These are phyloP conservation scores for Avahi laniger DNA, from an alignment of 2,797 vertebrate species.

Conservation along the genomic window DNA sequence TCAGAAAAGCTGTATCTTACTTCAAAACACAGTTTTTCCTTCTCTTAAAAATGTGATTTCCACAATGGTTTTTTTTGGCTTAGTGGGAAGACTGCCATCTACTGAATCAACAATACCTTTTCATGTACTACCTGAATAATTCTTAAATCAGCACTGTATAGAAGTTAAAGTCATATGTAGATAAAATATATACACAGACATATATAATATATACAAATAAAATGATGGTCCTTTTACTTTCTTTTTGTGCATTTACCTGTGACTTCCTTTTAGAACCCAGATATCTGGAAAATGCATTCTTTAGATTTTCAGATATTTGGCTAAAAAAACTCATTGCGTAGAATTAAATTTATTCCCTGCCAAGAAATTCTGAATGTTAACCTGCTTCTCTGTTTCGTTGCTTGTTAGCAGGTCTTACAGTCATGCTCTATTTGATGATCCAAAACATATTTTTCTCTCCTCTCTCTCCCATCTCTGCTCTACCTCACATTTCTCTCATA, in stretches of 20 bases:
- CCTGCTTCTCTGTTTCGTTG: accelerated
- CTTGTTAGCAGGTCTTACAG: background rate
- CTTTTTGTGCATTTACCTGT: background rate
- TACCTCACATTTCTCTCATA: background rate
- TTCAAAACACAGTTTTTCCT: constrained; percentile 9
- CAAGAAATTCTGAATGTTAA: background rate
- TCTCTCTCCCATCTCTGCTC: background rate
- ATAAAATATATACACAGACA: background rate
- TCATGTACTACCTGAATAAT: background rate
- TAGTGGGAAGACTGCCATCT: constrained; percentile 66
- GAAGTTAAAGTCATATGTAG: background rate
- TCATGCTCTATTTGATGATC: background rate
- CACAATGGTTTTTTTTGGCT: background rate
- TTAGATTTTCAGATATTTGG: constrained; percentile 1
- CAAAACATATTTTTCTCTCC: background rate
- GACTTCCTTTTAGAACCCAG: background rate
- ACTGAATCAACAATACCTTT: constrained; percentile 30
- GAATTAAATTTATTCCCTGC: background rate
- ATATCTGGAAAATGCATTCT: background rate
- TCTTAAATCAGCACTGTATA: background rate
- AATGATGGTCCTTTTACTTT: background rate
- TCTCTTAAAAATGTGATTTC: constrained; percentile 42
- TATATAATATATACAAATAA: no score
- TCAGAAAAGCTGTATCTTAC: background rate
- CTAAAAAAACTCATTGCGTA: background rate